Evolutionary conservation across 2,888 invertebrate genomes (phyloP).

Genomic region (Biston stratarius): DNA sequence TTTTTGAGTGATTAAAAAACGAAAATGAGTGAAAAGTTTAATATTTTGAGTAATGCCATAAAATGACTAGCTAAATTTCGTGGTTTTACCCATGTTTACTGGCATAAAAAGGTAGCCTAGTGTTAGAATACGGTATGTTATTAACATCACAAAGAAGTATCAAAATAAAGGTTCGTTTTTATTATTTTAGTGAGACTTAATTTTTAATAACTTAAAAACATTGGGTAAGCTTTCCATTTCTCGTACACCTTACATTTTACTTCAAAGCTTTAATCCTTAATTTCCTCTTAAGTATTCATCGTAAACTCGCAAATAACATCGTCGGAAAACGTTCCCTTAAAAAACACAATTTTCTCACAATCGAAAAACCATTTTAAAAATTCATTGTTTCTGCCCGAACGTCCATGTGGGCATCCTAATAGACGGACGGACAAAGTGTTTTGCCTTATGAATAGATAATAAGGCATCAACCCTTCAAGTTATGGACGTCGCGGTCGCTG

Average conservation of each 20-base stretch:
- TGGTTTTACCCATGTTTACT: too few relatives aligned
- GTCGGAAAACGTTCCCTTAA: slow-evolving; percentile 25
- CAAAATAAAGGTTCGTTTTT: too few relatives aligned
- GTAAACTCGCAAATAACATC: slow-evolving; percentile 1
- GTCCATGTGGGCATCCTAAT: slow-evolving; percentile 61
- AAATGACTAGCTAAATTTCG: too few relatives aligned
- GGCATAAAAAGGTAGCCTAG: too few relatives aligned
- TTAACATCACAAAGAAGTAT: too few relatives aligned
- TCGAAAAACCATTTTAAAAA: slow-evolving; percentile 68
- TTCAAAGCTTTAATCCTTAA: too few relatives aligned
- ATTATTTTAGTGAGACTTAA: background rate
- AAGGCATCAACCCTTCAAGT: slow-evolving; percentile 73
- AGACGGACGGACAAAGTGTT: slow-evolving; percentile 74
- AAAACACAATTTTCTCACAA: slow-evolving; percentile 50
- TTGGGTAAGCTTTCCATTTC: too few relatives aligned
- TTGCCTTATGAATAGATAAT: slow-evolving; percentile 79
- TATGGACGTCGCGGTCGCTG: slow-evolving; percentile 51
- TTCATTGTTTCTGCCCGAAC: slow-evolving; percentile 60
- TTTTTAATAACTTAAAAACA: slow-evolving; percentile 12
- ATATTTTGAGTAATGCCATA: too few relatives aligned
- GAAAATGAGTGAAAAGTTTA: too few relatives aligned
- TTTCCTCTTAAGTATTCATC: slow-evolving; percentile 4
- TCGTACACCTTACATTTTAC: too few relatives aligned
- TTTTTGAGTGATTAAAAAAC: too few relatives aligned
- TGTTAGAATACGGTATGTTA: too few relatives aligned